Evolutionary conservation across 53 echinoderm and acorn worm species (phyloP), one percentile per base, ranked within the genome.

Genomic region (Pentamera pediparva): DNA sequence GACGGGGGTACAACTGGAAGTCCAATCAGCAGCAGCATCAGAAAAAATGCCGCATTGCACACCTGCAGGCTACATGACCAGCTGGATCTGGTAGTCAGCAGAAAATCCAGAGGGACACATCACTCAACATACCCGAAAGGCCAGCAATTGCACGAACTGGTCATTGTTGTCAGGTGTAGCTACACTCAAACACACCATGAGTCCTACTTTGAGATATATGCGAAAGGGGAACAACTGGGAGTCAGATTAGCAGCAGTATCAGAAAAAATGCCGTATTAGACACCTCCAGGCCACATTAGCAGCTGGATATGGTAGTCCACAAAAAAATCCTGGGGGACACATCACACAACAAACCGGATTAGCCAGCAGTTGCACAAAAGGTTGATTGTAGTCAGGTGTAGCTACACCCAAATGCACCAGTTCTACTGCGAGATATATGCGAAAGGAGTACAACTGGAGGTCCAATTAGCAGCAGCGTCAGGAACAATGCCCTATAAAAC

Each of bases 251-350:
- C 31, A 25, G 5, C 30, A 61, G n/a, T 35, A 61, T 32, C 32
- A 61, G 61, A 61, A 61, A n/a, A 61, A 29, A 32, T 61, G 61
- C 30, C 47, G n/a, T n/a, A n/a, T n/a, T n/a, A n/a, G n/a, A n/a
- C n/a, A n/a, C n/a, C n/a, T n/a, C n/a, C n/a, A n/a, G n/a, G n/a
- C n/a, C n/a, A n/a, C n/a, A n/a, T n/a, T n/a, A n/a, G n/a, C n/a
- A n/a, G n/a, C n/a, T n/a, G n/a, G n/a, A n/a, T n/a, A n/a, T n/a
- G n/a, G n/a, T n/a, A n/a, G n/a, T n/a, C n/a, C n/a, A n/a, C n/a
- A n/a, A n/a, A n/a, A n/a, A n/a, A n/a, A n/a, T n/a, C n/a, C n/a
- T n/a, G n/a, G n/a, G n/a, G n/a, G n/a, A n/a, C n/a, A n/a, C n/a
- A n/a, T n/a, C n/a, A n/a, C n/a, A n/a, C n/a, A n/a, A n/a, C n/a